Percentiles rank a stretch among this genome's conserved stretches.
These are phyloP conservation scores for Hypselothyrea guttata DNA, from an alignment of 2,888 invertebrate species.

Conservation along the genomic window DNA sequence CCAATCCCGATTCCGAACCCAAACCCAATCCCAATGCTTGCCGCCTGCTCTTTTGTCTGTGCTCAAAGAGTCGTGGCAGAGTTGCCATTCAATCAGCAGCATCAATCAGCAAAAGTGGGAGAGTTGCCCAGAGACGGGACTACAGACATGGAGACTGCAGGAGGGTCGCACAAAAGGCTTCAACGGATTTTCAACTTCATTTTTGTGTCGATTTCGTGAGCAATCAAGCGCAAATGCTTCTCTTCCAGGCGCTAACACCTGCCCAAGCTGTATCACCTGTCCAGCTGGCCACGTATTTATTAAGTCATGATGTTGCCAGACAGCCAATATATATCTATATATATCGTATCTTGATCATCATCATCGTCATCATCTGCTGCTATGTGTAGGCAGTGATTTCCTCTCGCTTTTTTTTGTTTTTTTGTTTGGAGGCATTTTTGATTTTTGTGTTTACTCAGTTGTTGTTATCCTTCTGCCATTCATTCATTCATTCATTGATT, in stretches of 20 bases:
- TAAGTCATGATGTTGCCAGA: conserved; percentile 65
- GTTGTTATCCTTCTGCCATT: conserved; percentile 6
- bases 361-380: conserved; percentile 3
- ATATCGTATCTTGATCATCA: conserved; percentile 14
- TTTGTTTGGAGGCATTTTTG: conserved; percentile 8
- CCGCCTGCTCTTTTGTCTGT: conserved; percentile 31
- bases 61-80: conserved; percentile 3
- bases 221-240: conserved; percentile 63
- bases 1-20: background rate
- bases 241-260: conserved; percentile 38
- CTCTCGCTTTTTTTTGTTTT: conserved; percentile 3
- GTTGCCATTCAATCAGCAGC: conserved; percentile 50
- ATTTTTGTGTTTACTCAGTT: conserved; percentile 30
- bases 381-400: background rate
- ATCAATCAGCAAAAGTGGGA: conserved; percentile 49
- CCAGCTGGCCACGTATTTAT: conserved; percentile 58
- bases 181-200: conserved; percentile 65
- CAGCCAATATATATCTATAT: conserved; percentile 24
- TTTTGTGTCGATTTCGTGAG: conserved; percentile 66
- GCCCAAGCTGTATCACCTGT: conserved; percentile 4
- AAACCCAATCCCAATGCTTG: background rate
- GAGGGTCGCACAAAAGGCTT: conserved; percentile 27
- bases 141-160: background rate
- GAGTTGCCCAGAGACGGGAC: background rate
- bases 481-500: conserved; percentile 31